phyloP scores from a whole-genome alignment of 2,797 vertebrate genomes.

The Aphelocoma californica region DNA sequence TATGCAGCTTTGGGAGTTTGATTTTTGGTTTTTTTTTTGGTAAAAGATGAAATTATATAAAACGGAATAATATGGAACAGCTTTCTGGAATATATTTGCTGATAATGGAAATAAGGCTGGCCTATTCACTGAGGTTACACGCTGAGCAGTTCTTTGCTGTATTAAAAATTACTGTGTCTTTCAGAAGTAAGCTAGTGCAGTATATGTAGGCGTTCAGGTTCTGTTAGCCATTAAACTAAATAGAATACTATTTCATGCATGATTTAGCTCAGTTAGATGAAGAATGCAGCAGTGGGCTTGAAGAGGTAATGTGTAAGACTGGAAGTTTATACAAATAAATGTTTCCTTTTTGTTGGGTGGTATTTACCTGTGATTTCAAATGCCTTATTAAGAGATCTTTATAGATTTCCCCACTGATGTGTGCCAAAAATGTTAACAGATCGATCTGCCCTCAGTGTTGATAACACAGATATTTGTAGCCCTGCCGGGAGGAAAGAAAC shows the following conservation, averaged over 20 bases:
- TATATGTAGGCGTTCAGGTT: slow-evolving; percentile 34
- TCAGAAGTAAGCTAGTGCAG: slow-evolving; percentile 33
- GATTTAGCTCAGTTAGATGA: slow-evolving; percentile 39
- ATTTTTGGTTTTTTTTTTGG: not conserved
- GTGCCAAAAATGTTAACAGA: not conserved
- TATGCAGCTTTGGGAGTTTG: not conserved
- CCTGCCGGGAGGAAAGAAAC: not conserved
- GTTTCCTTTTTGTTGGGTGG: not conserved
- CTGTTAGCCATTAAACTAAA: slow-evolving; percentile 66
- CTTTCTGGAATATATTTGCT: slow-evolving; percentile 24
- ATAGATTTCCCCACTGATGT: not conserved
- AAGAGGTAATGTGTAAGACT: not conserved
- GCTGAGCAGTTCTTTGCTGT: slow-evolving; percentile 27
- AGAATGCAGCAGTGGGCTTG: not conserved
- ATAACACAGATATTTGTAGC: slow-evolving; percentile 8
- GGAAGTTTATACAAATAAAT: not conserved
- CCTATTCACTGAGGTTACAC: not conserved
- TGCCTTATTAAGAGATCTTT: slow-evolving; percentile 18
- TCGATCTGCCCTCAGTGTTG: not conserved
- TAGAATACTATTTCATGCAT: slow-evolving; percentile 69
- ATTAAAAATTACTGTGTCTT: slow-evolving; percentile 68
- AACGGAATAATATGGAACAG: not conserved
- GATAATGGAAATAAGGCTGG: slow-evolving; percentile 29
- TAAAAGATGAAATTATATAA: not conserved
- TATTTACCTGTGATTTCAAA: slow-evolving; percentile 40